Evolutionary conservation across 53 echinoderm and acorn worm genomes (phyloP), one percentile per base, ranked within the genome.

Genomic region (Henricia sp.): DNA sequence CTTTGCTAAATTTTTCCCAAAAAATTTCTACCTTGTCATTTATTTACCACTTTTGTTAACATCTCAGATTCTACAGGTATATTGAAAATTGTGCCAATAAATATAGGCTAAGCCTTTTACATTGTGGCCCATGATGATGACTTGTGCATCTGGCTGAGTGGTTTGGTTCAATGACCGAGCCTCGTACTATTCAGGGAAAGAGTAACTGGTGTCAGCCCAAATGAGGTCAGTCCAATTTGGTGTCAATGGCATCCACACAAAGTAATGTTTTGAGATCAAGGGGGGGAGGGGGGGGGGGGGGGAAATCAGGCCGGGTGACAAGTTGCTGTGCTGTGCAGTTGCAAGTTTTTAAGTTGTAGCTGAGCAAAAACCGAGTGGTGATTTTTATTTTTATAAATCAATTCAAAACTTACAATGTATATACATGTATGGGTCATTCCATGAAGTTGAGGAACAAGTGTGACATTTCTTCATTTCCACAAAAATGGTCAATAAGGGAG

Each of bases 101-200:
- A 29, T 60, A 60, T 60, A 14, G 29, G 6, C 11, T 44, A 44
- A 44, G 33, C 30, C 33, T 6, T 60, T 44, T 44, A 44, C 33
- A 34, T 60, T 60, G 29, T 11, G 62, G 14, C 6, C 13, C n/a
- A 3, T 60, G 33, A 14, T 60, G 29, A 32, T 34, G 16, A 23
- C 62, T 13, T 60, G 13, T 41, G n/a, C n/a, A 3, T 60, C 13
- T 30, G 29, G 29, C 12, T 34, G 16, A 23, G 30, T 13, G 29
- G 13, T 41, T 63, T 62, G 70, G 80, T 80, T 80, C 80, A 80
- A 13, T 80, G 80, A 80, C 80, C 80, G 62, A 59, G 40, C 80
- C 34, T 46, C 30, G 80, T 57, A 80, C 80, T 80, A 37, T 80
- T 62, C 60, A 43, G 58, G 25, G 34, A 63, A 64, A 80, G 80